These are phyloP conservation scores for Petromus typicus DNA, from an alignment of 2,113 vertebrate species.

Conservation along the genomic window DNA sequence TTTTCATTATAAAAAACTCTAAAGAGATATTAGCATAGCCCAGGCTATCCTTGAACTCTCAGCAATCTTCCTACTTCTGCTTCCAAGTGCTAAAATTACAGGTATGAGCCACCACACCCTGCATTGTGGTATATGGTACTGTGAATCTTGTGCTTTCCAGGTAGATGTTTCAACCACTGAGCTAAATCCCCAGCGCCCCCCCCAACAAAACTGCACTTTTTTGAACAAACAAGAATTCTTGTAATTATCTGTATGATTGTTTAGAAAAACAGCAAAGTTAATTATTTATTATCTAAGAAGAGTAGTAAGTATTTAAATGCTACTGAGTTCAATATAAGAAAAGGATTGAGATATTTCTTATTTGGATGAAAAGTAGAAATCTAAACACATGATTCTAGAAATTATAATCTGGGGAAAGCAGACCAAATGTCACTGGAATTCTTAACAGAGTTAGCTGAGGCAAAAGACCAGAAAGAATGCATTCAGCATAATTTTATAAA, in stretches of 20 bases:
- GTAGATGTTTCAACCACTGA: no score
- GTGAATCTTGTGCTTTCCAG: no score
- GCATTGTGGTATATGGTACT: no score
- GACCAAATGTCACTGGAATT: background rate
- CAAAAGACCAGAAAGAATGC: background rate
- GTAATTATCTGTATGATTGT: background rate
- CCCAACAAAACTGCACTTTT: background rate
- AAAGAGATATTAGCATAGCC: background rate
- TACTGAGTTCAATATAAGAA: background rate
- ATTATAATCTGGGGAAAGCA: background rate
- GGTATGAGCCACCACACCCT: no score
- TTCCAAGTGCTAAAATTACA: no score
- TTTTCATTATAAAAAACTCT: background rate
- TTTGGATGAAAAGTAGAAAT: background rate
- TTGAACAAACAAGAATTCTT: background rate
- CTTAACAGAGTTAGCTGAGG: slow-evolving; percentile 1
- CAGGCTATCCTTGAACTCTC: no score
- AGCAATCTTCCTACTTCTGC: no score
- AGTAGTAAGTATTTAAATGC: background rate
- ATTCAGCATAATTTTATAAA: background rate
- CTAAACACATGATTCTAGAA: background rate
- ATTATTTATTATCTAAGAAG: background rate
- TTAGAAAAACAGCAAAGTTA: background rate
- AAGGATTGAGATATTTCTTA: background rate
- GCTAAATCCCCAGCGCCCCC: no score